These are phyloP conservation scores for Atherinosoma microstoma DNA, from an alignment of 2,797 vertebrate genomes.

Conservation along the genomic window DNA sequence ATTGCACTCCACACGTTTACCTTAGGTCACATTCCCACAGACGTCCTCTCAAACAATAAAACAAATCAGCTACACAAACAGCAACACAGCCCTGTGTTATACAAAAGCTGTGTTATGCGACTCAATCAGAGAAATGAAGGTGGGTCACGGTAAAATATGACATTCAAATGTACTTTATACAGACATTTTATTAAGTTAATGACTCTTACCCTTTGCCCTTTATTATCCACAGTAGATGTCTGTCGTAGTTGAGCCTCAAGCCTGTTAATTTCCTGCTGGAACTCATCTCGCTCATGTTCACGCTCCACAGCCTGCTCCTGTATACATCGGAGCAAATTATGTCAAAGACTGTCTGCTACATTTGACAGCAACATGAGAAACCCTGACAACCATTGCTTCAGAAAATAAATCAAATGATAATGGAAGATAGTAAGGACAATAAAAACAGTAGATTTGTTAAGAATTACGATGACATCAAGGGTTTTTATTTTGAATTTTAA, in stretches of 20 bases:
- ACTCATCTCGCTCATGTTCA: constrained; percentile 97
- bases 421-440: neutral
- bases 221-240: constrained; percentile 65
- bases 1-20: neutral
- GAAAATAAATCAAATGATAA: neutral
- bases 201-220: constrained; percentile 71
- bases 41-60: neutral
- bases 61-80: neutral
- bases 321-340: constrained; percentile 4
- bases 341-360: neutral
- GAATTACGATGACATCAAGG: neutral
- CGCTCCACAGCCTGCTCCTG: constrained; percentile 95
- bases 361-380: neutral
- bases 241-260: constrained; percentile 88
- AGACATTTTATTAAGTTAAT: neutral
- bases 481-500: neutral
- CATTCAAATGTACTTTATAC: neutral
- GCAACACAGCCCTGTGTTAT: neutral
- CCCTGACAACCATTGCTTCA: neutral
- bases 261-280: constrained; percentile 94
- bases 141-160: neutral
- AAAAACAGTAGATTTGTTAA: neutral
- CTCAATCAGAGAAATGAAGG: neutral
- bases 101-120: neutral
- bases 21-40: neutral